Conservation (phyloP, 2,113 vertebrate species). For the Carlito syrichta region DNA sequence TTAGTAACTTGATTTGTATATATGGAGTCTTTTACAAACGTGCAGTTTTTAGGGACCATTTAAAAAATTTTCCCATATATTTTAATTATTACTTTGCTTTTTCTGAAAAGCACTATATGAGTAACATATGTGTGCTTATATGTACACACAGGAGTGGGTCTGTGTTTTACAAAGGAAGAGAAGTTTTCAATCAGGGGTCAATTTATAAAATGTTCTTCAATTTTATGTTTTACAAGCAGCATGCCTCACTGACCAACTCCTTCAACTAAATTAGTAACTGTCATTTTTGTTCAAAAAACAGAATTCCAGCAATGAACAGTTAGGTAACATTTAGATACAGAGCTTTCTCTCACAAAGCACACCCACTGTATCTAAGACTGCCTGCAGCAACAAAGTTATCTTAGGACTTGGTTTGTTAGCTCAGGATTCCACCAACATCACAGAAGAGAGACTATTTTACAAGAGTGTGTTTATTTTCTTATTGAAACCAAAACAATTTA, state of each 20-base stretch:
- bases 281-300: conserved; percentile 9
- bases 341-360: background rate
- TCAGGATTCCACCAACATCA: background rate
- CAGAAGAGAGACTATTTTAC: background rate
- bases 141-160: background rate
- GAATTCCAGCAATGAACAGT: background rate
- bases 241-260: background rate
- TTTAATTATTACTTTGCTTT: background rate
- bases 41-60: background rate
- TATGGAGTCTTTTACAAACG: background rate
- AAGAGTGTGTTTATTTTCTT: background rate
- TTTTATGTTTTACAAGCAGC: background rate
- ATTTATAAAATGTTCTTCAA: background rate
- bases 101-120: background rate
- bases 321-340: conserved; percentile 15
- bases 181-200: background rate
- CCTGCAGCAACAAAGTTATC: background rate
- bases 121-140: background rate
- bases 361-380: background rate
- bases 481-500: background rate
- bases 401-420: background rate
- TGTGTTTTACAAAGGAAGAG: background rate
- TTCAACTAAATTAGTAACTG: background rate
- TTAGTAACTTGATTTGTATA: background rate
- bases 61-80: background rate